Conservation (phyloP, 2,113 vertebrate species). For the Trochalopteron elliotii region DNA sequence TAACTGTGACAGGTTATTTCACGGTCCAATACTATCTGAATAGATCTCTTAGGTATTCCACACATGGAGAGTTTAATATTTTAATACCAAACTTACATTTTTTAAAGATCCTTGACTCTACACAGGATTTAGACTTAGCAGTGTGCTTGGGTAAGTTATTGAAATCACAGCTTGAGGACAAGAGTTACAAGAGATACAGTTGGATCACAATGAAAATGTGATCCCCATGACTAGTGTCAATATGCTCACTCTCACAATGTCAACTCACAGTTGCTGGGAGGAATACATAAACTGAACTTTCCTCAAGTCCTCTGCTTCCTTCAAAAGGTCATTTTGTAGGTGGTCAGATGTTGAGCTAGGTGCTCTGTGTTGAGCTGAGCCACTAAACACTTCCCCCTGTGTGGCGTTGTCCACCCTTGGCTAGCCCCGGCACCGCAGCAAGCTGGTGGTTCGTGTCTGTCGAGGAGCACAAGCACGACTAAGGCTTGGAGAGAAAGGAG, state of each 20-base stretch:
- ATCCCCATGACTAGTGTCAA: fast-evolving
- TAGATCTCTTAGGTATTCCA: neutral
- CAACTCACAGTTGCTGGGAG: neutral
- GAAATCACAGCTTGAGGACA: neutral
- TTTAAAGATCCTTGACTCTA: neutral
- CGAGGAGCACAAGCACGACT: too few relatives aligned
- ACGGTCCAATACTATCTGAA: neutral
- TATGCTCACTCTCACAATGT: fast-evolving
- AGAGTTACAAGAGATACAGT: too few relatives aligned
- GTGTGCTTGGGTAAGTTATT: fast-evolving
- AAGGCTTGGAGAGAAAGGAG: too few relatives aligned
- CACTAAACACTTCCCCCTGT: neutral
- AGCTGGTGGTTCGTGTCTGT: too few relatives aligned
- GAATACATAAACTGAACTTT: neutral
- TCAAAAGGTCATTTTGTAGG: neutral
- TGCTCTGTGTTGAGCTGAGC: neutral
- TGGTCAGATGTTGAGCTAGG: neutral
- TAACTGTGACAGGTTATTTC: neutral
- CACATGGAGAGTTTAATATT: neutral
- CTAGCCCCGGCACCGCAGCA: too few relatives aligned
- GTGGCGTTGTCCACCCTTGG: too few relatives aligned
- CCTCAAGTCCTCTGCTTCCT: neutral
- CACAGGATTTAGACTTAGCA: neutral
- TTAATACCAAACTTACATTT: neutral
- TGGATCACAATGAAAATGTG: neutral